phyloP scores from a whole-genome alignment of 2,797 vertebrate species.

The Mycteria americana region DNA sequence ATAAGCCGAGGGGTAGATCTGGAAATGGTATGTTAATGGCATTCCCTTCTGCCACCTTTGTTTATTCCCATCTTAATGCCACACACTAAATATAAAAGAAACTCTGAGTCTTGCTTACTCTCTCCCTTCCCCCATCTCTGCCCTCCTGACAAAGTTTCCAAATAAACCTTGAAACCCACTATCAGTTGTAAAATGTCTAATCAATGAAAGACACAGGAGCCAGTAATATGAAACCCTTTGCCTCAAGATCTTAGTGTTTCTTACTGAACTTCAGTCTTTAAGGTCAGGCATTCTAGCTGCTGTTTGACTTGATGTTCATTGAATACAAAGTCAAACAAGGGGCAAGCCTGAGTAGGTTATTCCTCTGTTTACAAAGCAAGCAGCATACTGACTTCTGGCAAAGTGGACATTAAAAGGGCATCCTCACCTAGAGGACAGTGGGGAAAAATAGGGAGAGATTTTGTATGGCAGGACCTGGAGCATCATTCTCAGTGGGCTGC shows the following conservation, averaged over 20 bases:
- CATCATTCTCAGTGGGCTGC: neutral
- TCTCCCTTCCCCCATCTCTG: neutral
- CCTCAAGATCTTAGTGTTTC: slow-evolving; percentile 3
- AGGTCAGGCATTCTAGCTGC: slow-evolving; percentile 36
- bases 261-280: neutral
- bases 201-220: slow-evolving; percentile 45
- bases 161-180: slow-evolving; percentile 54
- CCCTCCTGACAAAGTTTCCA: slow-evolving; percentile 26
- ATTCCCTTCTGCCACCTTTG: slow-evolving; percentile 21
- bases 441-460: neutral
- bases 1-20: neutral
- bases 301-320: slow-evolving; percentile 28
- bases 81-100: neutral
- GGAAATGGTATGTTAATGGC: neutral
- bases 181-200: slow-evolving; percentile 37
- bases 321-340: slow-evolving; percentile 51
- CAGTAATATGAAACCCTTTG: slow-evolving; percentile 44
- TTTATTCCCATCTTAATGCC: neutral
- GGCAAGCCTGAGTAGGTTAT: neutral
- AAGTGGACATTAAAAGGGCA: neutral
- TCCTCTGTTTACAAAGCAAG: slow-evolving; percentile 35
- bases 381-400: neutral
- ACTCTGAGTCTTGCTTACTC: neutral
- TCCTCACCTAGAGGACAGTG: neutral
- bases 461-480: neutral